Base-by-base conservation (phyloP, 2,113 vertebrate species). In the Aleadryas rufinucha region DNA sequence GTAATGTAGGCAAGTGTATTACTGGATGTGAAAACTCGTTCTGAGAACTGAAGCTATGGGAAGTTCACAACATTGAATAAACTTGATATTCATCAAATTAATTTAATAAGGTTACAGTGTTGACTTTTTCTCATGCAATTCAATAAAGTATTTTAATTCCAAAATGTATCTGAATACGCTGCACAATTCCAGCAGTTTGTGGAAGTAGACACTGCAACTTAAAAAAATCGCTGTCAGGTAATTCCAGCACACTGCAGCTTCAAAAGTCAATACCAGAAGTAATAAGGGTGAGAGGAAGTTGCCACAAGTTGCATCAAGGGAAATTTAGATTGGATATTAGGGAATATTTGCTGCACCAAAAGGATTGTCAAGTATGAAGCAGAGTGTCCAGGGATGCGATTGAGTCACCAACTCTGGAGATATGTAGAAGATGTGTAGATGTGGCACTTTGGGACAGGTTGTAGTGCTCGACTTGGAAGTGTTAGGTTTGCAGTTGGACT, bases 301-400 rank as follows among this genome's bases (percentile, higher is more conserved):
- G 5, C 16, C 4, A 61, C 12, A 35, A 21, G 14, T 17, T 76
- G 9, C 1, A 8, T 4, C 16, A 84, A 6, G 7, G 6, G 4
- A 63, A 2, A 19, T 16, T 71, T 63, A 28, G 5, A 68, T 7
- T 54, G 8, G 4, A 19, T 57, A 45, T 31, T 31, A n/a, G 13
- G 47, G 24, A 63, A 93, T 50, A n/a, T 2, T 50, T 84, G 84
- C 7, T 50, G 33, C 33, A 42, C 4, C 2, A 16, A 26, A 87
- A 64, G 2, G 3, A 9, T 87, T 54, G 3, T 41, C 24, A 72
- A 54, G 6, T 12, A 52, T 12, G 20, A 16, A 54, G 64, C 1
- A 31, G 7, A 3, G 7, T 54, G 6, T 13, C 3, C 17, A n/a
- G 13, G 3, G 35, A 56, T n/a, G 14, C 24, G 10, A 2, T 53